Evolutionary conservation across 2,113 vertebrate genomes (phyloP), one percentile per base, ranked within the genome.

Genomic region (Nycticebus coucang): DNA sequence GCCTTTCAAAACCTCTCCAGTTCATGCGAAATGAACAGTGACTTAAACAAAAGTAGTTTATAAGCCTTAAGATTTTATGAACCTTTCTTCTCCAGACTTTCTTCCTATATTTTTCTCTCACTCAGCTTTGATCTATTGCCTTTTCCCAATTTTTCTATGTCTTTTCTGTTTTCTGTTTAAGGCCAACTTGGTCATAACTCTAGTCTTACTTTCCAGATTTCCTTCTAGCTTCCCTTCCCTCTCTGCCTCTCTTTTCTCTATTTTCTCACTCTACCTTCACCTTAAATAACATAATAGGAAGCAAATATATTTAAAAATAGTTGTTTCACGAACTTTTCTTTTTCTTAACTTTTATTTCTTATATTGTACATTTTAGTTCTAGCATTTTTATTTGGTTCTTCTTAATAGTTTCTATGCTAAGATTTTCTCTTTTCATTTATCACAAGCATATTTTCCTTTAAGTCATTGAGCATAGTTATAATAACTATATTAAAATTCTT

Each of bases 311-410:
- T 93, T 91, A 71, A 45, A 92, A 87, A 95, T 62, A 60, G 2
- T 59, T 89, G 2, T 82, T 72, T 72, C 87, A 82, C 78, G 66
- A 87, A 28, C 2, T 90, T 83, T 72, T 92, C 21, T 35, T 57
- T 66, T 68, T 78, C 35, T 95, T 53, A 95, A 84, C 37, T 93
- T 97, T 92, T 91, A 22, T 78, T 94, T 86, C 57, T 69, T 19
- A 72, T 96, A 69, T 14, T 91, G 17, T 72, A 7, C 37, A 87
- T 92, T 92, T 74, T n/a, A 62, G 12, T 57, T 88, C 26, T 79
- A 60, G 60, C 79, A 92, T 71, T 95, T 94, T 89, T 91, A 80
- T 96, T 84, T 87, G 24, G 7, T 75, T 41, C 26, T 80, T 64
- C 28, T 28, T 64, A 64, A n/a, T 55, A 80, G 28, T 66, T 82